phyloP scores from a whole-genome alignment of 2,888 invertebrate genomes.

The Stenchaetothrips biformis region DNA sequence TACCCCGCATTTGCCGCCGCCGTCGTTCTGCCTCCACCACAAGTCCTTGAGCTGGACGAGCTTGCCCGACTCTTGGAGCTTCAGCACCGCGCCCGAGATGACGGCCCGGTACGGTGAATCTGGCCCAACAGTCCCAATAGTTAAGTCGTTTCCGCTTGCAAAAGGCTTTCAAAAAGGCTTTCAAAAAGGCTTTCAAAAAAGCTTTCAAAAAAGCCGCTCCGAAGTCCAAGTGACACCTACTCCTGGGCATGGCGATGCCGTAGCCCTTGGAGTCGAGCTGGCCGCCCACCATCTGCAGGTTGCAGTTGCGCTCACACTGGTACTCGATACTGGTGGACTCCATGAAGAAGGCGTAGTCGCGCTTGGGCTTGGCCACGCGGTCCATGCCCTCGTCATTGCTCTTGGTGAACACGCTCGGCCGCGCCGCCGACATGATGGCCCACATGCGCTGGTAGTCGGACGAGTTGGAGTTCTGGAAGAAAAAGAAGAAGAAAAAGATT shows the following conservation, averaged over 20 bases:
- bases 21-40: constrained; percentile 80
- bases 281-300: constrained; percentile 74
- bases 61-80: constrained; percentile 83
- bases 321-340: constrained; percentile 95
- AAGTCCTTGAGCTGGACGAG: constrained; percentile 75
- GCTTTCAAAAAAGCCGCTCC: background rate
- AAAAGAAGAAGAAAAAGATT: too few relatives aligned
- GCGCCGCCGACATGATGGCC: constrained; percentile 80
- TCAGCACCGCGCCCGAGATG: constrained; percentile 81
- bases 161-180: background rate
- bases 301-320: constrained; percentile 77
- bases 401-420: constrained; percentile 75
- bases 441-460: constrained; percentile 89
- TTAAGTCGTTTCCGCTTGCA: background rate
- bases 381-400: constrained; percentile 84
- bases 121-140: constrained; percentile 43
- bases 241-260: constrained; percentile 84
- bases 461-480: constrained; percentile 74
- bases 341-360: constrained; percentile 87
- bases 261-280: constrained; percentile 87
- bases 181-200: too few relatives aligned
- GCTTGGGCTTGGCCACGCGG: constrained; percentile 72
- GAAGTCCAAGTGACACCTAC: constrained; percentile 56
- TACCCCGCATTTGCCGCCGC: constrained; percentile 57
- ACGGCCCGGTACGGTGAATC: constrained; percentile 71